Base-by-base conservation (phyloP, 1,140 invertebrate species). In the Drosophila rufa region DNA sequence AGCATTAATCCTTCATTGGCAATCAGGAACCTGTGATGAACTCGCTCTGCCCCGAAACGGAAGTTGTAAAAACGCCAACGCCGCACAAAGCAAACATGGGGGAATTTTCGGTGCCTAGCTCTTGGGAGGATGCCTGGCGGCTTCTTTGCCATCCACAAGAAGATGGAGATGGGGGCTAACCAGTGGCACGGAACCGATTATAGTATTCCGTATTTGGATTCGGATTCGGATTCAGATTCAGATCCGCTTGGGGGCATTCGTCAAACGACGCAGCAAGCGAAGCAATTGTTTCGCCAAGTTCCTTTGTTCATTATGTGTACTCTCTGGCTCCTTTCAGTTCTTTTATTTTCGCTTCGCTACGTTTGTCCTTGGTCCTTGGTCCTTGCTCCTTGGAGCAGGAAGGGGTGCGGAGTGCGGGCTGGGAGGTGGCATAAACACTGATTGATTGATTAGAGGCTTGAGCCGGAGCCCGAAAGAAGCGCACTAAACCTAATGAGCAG, bases 101-200 rank as follows among this genome's bases (percentile, higher is more conserved):
- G 56, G 48, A 60, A 82, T 75, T 83, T 83, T 89, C 33, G 60
- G 75, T 68, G 59, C 58, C 71, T 56, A 68, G 43, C 71, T 56
- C 53, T 56, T 59, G 71, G 56, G 15, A 30, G 33, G n/a, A 48
- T 58, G 48, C 64, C 70, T 82, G 61, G 64, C 79, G 65, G 57
- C 66, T 48, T 67, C 58, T 71, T 62, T 65, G 69, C 47, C 40
- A 19, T 61, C 64, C 61, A 45, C 14, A 56, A 40, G 36, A 4
- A 36, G 50, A 7, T 6, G 25, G 22, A 30, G 45, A 46, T 45
- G 27, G 64, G 40, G 67, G 69, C 79, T 91, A 90, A 90, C 85
- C 85, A 90, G 79, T 90, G 85, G 85, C 85, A 79, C 68, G 85
- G 85, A 90, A 90, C 85, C 85, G 85, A 90, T 90, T 90, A 90